Percentiles rank a stretch among this genome's conserved stretches.
Conservation (phyloP, 2,888 invertebrate species). For the Zygothrica quintamaculata region DNA sequence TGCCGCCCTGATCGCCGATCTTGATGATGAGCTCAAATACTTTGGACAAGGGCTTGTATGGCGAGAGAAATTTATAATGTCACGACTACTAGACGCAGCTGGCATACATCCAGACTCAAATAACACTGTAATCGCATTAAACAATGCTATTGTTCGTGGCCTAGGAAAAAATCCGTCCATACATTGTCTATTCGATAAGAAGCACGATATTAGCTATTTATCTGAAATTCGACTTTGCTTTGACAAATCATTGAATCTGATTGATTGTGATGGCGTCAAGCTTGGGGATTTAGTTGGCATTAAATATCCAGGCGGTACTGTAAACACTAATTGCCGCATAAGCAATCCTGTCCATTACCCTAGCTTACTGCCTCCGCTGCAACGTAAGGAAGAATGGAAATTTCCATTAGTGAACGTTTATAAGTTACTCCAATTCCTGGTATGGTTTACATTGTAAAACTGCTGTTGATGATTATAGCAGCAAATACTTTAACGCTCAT, state of each 20-base stretch:
- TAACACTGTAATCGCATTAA: constrained; percentile 85
- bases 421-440: constrained; percentile 86
- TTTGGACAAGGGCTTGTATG: constrained; percentile 88
- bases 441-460: constrained; percentile 87
- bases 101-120: constrained; percentile 86
- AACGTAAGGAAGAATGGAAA: constrained; percentile 80
- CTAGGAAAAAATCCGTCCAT: constrained; percentile 87
- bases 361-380: constrained; percentile 82
- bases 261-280: constrained; percentile 88
- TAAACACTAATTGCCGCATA: constrained; percentile 87
- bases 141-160: constrained; percentile 85
- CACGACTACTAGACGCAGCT: constrained; percentile 86
- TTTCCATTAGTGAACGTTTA: constrained; percentile 86
- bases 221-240: constrained; percentile 91
- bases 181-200: constrained; percentile 87
- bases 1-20: constrained; percentile 86
- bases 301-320: constrained; percentile 82
- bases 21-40: constrained; percentile 88
- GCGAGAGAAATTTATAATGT: constrained; percentile 87
- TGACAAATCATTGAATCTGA: constrained; percentile 87
- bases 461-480: not conserved
- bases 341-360: constrained; percentile 87
- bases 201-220: constrained; percentile 86
- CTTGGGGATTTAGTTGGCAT: constrained; percentile 72
- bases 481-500: too few species aligned